Evolutionary conservation across 2,888 invertebrate genomes (phyloP).

Genomic region (Timema cristinae): DNA sequence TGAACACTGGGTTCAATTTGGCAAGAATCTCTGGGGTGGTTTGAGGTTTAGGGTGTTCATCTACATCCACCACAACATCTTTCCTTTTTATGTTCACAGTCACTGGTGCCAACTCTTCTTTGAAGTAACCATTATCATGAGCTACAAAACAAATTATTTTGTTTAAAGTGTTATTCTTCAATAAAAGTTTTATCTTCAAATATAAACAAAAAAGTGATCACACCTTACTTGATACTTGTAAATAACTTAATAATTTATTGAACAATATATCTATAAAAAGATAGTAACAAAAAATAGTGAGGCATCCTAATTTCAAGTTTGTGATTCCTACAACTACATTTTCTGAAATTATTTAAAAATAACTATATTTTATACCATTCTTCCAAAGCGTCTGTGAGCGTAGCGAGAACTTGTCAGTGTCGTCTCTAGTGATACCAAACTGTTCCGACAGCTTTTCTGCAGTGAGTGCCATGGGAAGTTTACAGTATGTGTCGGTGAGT

Average conservation of each 20-base stretch:
- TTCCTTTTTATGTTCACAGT: slow-evolving; percentile 79
- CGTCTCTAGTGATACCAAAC: slow-evolving; percentile 72
- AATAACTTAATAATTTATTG: too few relatives aligned
- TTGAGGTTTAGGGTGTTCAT: slow-evolving; percentile 92
- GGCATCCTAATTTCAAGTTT: too few relatives aligned
- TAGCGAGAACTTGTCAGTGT: slow-evolving; percentile 81
- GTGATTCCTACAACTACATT: too few relatives aligned
- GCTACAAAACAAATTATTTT: too few relatives aligned
- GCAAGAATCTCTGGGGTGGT: slow-evolving; percentile 79
- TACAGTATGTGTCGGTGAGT: slow-evolving; percentile 82
- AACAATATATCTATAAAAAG: too few relatives aligned
- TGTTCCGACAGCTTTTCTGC: slow-evolving; percentile 90
- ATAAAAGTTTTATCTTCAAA: too few relatives aligned
- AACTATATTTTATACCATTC: slow-evolving; percentile 61
- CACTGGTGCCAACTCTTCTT: slow-evolving; percentile 84
- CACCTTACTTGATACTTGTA: too few relatives aligned
- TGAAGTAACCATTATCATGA: slow-evolving; percentile 82
- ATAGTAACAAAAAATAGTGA: too few relatives aligned
- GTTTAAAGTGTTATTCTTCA: too few relatives aligned
- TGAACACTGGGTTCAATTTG: slow-evolving; percentile 86
- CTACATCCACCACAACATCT: slow-evolving; percentile 70
- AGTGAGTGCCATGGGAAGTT: slow-evolving; percentile 93
- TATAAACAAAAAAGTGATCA: too few relatives aligned
- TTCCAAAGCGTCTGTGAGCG: slow-evolving; percentile 87
- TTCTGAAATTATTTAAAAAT: too few relatives aligned